These are phyloP conservation scores for Phainopepla nitens DNA, from an alignment of 2,113 vertebrate species.

Conservation along the genomic window DNA sequence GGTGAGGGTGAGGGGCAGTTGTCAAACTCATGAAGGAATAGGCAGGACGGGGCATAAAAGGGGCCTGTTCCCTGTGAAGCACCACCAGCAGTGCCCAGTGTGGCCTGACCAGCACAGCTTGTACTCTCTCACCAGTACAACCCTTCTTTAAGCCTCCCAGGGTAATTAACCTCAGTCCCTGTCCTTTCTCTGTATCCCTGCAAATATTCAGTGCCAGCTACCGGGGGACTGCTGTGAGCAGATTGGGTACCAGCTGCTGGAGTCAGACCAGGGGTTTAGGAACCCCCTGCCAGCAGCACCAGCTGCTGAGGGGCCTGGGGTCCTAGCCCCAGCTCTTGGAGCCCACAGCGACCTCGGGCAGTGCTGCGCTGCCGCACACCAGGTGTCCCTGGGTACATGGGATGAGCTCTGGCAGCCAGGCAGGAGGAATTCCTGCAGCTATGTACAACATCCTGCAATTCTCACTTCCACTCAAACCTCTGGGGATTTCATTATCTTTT, in stretches of 20 bases:
- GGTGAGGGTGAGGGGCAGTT: too few relatives aligned
- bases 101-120: background rate
- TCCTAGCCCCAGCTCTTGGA: background rate
- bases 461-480: background rate
- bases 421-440: background rate
- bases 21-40: background rate
- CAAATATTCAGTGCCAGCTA: background rate
- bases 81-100: background rate
- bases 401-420: background rate
- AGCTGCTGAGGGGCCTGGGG: too few relatives aligned
- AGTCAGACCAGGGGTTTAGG: background rate
- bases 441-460: background rate
- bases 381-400: background rate
- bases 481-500: background rate
- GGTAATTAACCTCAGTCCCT: background rate
- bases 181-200: background rate
- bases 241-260: background rate
- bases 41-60: background rate
- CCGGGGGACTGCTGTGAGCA: background rate
- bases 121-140: background rate
- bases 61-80: background rate
- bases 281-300: too few relatives aligned
- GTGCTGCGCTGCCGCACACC: too few relatives aligned
- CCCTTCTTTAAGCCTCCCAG: background rate
- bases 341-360: fast-evolving